phyloP scores from a whole-genome alignment of 2,113 vertebrate species.

The Scolopax mira region DNA sequence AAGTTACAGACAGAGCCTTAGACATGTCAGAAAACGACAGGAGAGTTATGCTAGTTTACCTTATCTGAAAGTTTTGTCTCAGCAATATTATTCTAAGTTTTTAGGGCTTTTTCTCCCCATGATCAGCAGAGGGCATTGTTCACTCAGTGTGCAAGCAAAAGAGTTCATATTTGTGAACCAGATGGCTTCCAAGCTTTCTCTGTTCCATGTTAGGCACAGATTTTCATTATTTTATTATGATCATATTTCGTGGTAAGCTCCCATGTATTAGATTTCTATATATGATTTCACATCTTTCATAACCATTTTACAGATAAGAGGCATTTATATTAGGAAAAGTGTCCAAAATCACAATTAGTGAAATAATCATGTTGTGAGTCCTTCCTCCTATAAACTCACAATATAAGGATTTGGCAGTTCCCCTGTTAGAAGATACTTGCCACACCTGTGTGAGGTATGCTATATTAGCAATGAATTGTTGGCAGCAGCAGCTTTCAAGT shows the following conservation, averaged over 20 bases:
- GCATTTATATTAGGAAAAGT: neutral
- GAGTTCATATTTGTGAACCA: neutral
- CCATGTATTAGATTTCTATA: fast-evolving
- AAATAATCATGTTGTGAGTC: fast-evolving
- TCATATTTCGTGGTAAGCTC: neutral
- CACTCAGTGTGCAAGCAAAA: neutral
- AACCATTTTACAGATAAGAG: neutral
- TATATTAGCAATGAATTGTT: neutral
- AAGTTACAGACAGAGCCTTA: neutral
- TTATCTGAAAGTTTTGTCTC: neutral
- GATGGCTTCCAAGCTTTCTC: neutral
- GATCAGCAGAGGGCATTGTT: slow-evolving; percentile 4
- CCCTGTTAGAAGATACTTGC: neutral
- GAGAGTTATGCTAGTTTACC: neutral
- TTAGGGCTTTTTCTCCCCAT: neutral
- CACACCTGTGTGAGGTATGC: neutral
- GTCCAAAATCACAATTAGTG: neutral
- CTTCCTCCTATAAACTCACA: neutral
- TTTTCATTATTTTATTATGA: neutral
- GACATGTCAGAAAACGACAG: neutral
- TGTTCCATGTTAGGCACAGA: neutral
- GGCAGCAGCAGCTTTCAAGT: neutral
- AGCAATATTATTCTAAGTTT: neutral
- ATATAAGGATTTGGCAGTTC: neutral
- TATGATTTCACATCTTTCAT: neutral